Evolutionary conservation across 1,140 invertebrate species (phyloP), one percentile per base, ranked within the genome.

Genomic region (Drosophila equinoxialis): DNA sequence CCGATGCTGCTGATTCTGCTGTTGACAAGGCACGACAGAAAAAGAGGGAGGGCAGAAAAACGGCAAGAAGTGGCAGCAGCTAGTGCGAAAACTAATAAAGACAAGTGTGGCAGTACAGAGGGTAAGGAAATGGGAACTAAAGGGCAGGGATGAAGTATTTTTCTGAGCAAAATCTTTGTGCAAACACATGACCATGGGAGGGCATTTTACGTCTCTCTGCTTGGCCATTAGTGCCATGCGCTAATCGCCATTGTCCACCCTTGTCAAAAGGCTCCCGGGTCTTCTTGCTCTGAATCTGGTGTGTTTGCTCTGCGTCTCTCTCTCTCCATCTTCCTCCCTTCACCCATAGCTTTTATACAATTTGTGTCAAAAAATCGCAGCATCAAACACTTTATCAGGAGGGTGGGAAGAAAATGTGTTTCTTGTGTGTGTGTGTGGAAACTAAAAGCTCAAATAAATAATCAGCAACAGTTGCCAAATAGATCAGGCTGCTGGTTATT

Each of bases 371-470:
- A 71, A 77, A 77, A 77, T 77, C 74, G 68, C 63, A 71, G 58
- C 37, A 39, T 66, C 65, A 66, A 45, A 58, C 35, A 66, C 37
- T 57, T 57, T 65, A 65, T 65, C 20, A n/a, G 33, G 13, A 3
- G 64, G 51, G 39, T 51, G 48, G 3, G 23, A 37, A n/a, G 13
- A 42, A 66, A 58, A 72, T 37, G 35, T 30, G 5, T 30, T 30
- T 6, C 6, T 30, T 30, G 30, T 30, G 30, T 68, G 73, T 76
- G 74, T 68, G 74, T 76, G 74, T 48, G 65, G 41, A 70, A 77
- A 77, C 74, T 89, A 89, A 89, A 90, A 89, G 84, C 84, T 74
- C 85, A 89, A 84, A 89, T 89, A 89, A 89, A 90, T 89, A 89
- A 89, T 89, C 84, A 87, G 84, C 84, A 89, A 89, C 84, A 87